A percentile compares a stretch with the other conserved stretches of the same genome.
Evolutionary conservation across 2,797 vertebrate species (phyloP).

Genomic region (Okamejei kenojei): DNA sequence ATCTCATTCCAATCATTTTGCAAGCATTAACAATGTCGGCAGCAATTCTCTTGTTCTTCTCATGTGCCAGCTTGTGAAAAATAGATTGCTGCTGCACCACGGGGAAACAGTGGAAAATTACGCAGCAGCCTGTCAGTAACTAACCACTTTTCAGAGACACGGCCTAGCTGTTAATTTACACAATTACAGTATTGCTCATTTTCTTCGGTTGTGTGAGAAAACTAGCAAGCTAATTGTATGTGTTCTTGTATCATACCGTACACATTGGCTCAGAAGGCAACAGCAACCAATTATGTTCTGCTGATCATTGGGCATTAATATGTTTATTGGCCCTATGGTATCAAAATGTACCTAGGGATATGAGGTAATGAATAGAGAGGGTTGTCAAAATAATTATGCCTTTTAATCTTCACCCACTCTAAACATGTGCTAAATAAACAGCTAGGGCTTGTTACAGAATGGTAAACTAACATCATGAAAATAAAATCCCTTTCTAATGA

Average conservation of each 20-base stretch:
- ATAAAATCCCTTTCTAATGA: constrained; percentile 20
- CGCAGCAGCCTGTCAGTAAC: constrained; percentile 43
- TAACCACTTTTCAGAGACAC: constrained; percentile 41
- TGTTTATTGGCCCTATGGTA: constrained; percentile 46
- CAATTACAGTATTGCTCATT: constrained; percentile 46
- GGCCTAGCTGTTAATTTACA: constrained; percentile 48
- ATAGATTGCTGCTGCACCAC: not conserved
- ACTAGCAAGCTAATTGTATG: constrained; percentile 43
- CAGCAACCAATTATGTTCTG: constrained; percentile 51
- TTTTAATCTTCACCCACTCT: constrained; percentile 31
- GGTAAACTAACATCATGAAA: constrained; percentile 5
- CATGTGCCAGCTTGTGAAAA: not conserved
- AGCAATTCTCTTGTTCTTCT: not conserved
- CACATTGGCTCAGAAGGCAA: constrained; percentile 42
- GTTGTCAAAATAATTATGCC: constrained; percentile 50
- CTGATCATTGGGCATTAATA: constrained; percentile 48
- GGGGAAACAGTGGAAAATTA: constrained; percentile 33
- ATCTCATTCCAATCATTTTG: not conserved
- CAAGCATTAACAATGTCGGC: not conserved
- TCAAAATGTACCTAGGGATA: constrained; percentile 46
- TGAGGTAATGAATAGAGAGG: constrained; percentile 49
- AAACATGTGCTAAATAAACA: constrained; percentile 30
- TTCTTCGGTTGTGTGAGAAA: constrained; percentile 45
- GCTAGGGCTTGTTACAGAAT: not conserved
- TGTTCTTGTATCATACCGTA: constrained; percentile 41